These are phyloP conservation scores for cattle (Bos taurus) DNA, from an alignment of 2,113 vertebrate genomes.

Conservation along the genomic window ARS-UCD2.0 NC_037352.1:20506001-20506500, in stretches of 20 bases:
- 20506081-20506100: not conserved
- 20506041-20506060: not conserved
- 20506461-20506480: not conserved
- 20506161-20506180: not conserved
- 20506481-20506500: not conserved
- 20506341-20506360: not conserved
- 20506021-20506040: not conserved
- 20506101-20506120: not conserved
- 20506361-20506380: not conserved
- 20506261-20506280: not conserved
- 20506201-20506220: not conserved
- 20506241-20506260: accelerated
- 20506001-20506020: not conserved
- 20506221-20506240: not conserved
- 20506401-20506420: not conserved
- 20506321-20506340: accelerated
- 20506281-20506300: accelerated
- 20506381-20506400: not conserved
- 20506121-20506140: not conserved
- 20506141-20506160: not conserved
- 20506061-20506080: not conserved
- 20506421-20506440: not conserved
- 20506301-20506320: not conserved
- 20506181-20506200: not conserved
- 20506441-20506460: not conserved